Base-by-base conservation (phyloP, 2,888 invertebrate genomes). In the Cabera pusaria region DNA sequence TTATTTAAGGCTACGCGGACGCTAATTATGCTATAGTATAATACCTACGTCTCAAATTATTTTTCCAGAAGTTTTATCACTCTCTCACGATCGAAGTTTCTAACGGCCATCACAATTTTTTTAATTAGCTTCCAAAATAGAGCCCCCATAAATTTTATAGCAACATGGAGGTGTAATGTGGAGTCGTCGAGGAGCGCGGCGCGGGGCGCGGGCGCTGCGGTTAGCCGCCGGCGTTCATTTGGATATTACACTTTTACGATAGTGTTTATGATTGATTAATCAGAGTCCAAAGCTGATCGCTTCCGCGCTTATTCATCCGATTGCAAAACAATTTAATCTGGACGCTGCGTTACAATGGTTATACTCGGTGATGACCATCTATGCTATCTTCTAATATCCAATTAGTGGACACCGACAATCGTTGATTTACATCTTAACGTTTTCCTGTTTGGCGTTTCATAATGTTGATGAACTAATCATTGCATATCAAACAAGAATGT, bases 51-150 rank as follows among this genome's bases (percentile, higher is more conserved):
- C 51, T 59, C 52, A 62, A 74, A 67, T 71, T 62, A 72, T 56
- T 64, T 61, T 67, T 62, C 62, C 61, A 58, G 61, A 69, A 63
- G 64, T 76, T 81, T 80, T 75, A 83, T 76, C 76, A 70, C 77
- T 78, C 75, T 84, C 85, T 81, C 83, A 84, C 83, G 82, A 72
- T 78, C 70, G 58, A 67, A 72, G 57, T 71, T 72, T 70, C 71
- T 73, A 78, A 78, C 73, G 75, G 72, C 67, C 69, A 76, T 75
- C 73, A 73, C 71, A 65, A 11, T 73, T 80, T 79, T 69, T 79
- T 85, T 83, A 85, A 85, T 84, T 82, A 81, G 81, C 75, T 76
- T 71, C 76, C 69, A 81, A 85, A 84, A 82, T 84, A 74, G 77
- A 75, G 73, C 73, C 74, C 67, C 67, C 72, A 83, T 85, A 85